Evolutionary conservation across 2,797 vertebrate genomes (phyloP), one percentile per base, ranked within the genome.

Genomic region (Pipistrellus kuhlii): DNA sequence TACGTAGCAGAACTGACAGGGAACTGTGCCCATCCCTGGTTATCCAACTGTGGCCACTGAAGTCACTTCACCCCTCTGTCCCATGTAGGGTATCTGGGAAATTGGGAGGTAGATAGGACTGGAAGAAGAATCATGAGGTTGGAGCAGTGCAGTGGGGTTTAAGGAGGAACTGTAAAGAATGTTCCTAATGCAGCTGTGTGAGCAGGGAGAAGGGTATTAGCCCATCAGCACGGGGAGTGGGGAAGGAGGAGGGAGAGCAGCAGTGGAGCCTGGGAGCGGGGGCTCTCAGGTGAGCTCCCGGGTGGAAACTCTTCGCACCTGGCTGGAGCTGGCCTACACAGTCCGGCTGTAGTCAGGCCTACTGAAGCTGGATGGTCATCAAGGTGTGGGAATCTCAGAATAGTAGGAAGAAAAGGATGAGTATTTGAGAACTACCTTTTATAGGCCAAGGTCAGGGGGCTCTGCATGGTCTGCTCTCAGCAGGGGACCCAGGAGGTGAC

Each of bases 81-180:
- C 66, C 80, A 6, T 59, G 90, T 88, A 69, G 44, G 35, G 81
- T 86, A 32, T 48, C 71, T 68, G 66, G 88, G 69, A 81, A 92
- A 84, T 57, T 78, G 41, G 35, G 12, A 17, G 35, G 25, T 14
- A 35, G 71, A 64, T 76, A 73, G 73, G 51, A 35, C 59, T 83
- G 77, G 46, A 75, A 75, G 69, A 66, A 66, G 72, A 91, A 90
- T 76, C 53, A 15, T 25, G 13, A 73, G 41, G 23, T 71, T 25
- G 85, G 82, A 66, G 59, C 23, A 55, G 76, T 9, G 8, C 21
- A 9, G 0, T 55, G 18, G 32, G 69, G 51, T 69, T 44, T 57
- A 69, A 86, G 71, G 77, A 68, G 41, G 46, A 25, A 48, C 25
- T 35, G 4, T 72, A 41, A 86, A 88, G 87, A 64, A 48, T 18